These are phyloP conservation scores for Synanthedon formicaeformis DNA, from an alignment of 2,888 invertebrate genomes.

Conservation along the genomic window DNA sequence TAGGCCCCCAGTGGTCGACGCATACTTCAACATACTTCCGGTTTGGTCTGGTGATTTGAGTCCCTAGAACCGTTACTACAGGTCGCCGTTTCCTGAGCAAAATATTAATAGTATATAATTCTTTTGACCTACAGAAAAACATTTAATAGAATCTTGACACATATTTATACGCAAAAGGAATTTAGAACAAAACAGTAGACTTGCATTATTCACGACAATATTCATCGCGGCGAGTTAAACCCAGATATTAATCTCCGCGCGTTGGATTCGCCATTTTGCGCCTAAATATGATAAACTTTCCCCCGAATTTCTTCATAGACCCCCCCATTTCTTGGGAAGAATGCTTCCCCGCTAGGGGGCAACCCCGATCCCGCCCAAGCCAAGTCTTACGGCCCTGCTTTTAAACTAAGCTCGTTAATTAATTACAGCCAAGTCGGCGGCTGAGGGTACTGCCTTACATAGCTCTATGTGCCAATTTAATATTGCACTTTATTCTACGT, in stretches of 20 bases:
- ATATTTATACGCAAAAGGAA: neutral
- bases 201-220: constrained; percentile 60
- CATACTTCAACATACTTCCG: no score
- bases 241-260: constrained; percentile 69
- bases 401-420: constrained; percentile 73
- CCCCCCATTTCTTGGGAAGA: constrained; percentile 44
- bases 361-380: constrained; percentile 35
- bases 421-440: constrained; percentile 69
- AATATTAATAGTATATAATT: no score
- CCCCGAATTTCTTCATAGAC: constrained; percentile 63
- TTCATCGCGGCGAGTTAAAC: constrained; percentile 65
- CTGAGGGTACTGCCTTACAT: constrained; percentile 58
- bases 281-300: constrained; percentile 72
- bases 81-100: no score
- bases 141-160: no score
- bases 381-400: constrained; percentile 69
- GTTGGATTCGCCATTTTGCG: constrained; percentile 70
- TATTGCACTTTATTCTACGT: constrained; percentile 33
- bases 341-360: constrained; percentile 32
- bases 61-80: no score
- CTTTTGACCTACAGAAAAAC: no score
- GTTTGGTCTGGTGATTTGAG: no score
- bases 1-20: no score
- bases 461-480: constrained; percentile 63
- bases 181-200: constrained; percentile 36